phyloP scores from a whole-genome alignment of 30 jellyfish, hydroid and myxozoan species.

The Cassiopea xamachana region DNA sequence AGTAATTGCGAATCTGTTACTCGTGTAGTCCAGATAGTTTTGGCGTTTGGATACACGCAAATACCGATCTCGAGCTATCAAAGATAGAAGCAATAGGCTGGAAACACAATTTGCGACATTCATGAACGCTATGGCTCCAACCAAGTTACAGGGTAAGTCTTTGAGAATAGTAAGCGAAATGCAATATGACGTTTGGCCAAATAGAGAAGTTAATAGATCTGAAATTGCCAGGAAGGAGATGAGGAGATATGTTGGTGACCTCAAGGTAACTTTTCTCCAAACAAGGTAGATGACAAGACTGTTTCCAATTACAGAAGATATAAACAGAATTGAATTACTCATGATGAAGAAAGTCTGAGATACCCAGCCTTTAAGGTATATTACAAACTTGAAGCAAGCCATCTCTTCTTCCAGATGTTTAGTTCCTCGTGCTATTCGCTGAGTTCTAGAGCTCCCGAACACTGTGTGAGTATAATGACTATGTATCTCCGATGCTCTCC shows the following conservation, averaged over 20 bases:
- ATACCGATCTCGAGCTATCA: too few relatives aligned
- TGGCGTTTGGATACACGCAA: too few relatives aligned
- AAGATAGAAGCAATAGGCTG: slow-evolving; percentile 47
- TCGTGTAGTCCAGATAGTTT: too few relatives aligned
- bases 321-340: not conserved
- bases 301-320: slow-evolving; percentile 27
- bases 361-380: too few relatives aligned
- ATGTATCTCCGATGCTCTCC: too few relatives aligned
- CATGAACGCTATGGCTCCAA: slow-evolving; percentile 24
- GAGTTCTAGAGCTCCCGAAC: too few relatives aligned
- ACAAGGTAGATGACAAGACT: too few relatives aligned
- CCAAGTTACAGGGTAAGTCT: not conserved
- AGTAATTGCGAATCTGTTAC: too few relatives aligned
- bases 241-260: too few relatives aligned
- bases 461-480: too few relatives aligned
- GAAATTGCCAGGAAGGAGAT: not conserved
- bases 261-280: too few relatives aligned
- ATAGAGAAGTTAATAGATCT: slow-evolving; percentile 33
- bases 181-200: slow-evolving; percentile 46
- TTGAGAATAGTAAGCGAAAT: not conserved
- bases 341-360: not conserved
- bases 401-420: not conserved
- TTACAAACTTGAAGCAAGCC: slow-evolving; percentile 33
- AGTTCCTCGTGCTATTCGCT: not conserved
- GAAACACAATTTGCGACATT: slow-evolving; percentile 45